These are phyloP conservation scores for Tympanoctomys barrerae DNA, from an alignment of 2,797 vertebrate species.

Conservation along the genomic window DNA sequence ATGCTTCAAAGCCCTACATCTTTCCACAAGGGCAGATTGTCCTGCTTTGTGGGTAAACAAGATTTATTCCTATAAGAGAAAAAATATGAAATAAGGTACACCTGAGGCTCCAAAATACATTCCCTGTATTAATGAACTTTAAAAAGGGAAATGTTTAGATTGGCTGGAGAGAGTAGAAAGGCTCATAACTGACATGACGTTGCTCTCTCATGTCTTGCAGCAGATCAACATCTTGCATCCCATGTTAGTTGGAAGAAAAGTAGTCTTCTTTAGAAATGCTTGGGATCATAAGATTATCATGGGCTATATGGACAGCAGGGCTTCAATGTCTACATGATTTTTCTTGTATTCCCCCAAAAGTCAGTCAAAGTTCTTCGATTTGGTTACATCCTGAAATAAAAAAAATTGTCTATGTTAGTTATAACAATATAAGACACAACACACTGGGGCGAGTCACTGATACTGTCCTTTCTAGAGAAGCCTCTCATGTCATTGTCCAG, in stretches of 20 bases:
- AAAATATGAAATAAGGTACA: background rate
- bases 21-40: background rate
- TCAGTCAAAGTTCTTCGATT: constrained; percentile 26
- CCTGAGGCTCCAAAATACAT: background rate
- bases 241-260: background rate
- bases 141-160: background rate
- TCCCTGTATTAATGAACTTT: background rate
- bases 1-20: background rate
- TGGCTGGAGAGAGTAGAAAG: background rate
- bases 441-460: background rate
- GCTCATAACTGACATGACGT: background rate
- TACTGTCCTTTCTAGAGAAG: background rate
- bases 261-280: constrained; percentile 36
- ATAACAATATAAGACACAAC: constrained; percentile 38
- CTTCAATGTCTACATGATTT: constrained; percentile 26
- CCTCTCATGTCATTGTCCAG: background rate
- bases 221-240: background rate
- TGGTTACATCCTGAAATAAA: constrained; percentile 58
- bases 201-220: background rate
- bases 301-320: background rate
- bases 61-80: background rate
- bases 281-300: constrained; percentile 17
- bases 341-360: constrained; percentile 55
- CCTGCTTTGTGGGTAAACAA: background rate
- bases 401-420: constrained; percentile 16